Conservation (phyloP, 2,888 invertebrate species). For the Ormyrus nitidulus region DNA sequence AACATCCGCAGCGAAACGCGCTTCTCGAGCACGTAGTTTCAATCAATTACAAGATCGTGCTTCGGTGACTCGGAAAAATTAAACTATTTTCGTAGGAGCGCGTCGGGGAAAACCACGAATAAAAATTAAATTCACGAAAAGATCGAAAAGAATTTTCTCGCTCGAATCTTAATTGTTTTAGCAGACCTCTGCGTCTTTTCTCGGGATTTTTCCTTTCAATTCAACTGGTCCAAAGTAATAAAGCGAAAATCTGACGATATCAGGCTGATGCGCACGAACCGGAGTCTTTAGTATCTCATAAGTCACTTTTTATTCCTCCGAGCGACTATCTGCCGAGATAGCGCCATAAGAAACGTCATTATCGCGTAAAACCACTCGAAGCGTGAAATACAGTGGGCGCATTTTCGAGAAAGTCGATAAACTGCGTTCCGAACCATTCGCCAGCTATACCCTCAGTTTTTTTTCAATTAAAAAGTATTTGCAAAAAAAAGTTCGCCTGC, state of each 20-base stretch:
- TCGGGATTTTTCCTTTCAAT: neutral
- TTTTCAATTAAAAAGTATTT: neutral
- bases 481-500: too few species aligned
- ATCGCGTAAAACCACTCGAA: constrained; percentile 37
- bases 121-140: too few species aligned
- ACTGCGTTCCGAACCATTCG: constrained; percentile 1
- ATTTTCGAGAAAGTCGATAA: constrained; percentile 50
- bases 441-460: constrained; percentile 6
- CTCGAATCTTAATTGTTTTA: too few species aligned
- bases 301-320: constrained; percentile 49
- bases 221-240: neutral
- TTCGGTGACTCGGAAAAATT: too few species aligned
- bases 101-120: too few species aligned
- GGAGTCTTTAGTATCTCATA: constrained; percentile 34
- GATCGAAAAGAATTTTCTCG: too few species aligned
- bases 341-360: constrained; percentile 52
- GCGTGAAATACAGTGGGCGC: constrained; percentile 37
- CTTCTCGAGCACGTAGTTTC: too few species aligned
- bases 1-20: too few species aligned
- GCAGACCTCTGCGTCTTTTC: too few species aligned
- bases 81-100: too few species aligned
- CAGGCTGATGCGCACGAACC: constrained; percentile 10
- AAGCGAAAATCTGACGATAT: constrained; percentile 35
- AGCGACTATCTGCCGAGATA: constrained; percentile 29
- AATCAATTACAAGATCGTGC: too few species aligned